These are phyloP conservation scores for Okapia johnstoni DNA, from an alignment of 2,113 vertebrate species.

Conservation along the genomic window DNA sequence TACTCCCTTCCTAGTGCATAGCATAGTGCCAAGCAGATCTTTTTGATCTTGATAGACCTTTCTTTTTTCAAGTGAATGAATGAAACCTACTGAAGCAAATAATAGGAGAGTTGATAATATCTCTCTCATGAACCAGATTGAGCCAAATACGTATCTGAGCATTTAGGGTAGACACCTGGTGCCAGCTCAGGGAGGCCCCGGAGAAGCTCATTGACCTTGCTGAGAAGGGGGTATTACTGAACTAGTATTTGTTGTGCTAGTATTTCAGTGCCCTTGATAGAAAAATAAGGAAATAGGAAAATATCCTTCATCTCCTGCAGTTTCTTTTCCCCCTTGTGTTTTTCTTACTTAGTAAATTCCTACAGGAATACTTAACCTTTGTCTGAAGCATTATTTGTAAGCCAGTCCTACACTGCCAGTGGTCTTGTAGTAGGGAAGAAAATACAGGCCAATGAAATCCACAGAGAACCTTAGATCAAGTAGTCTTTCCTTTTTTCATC, in stretches of 20 bases:
- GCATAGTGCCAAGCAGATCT: neutral
- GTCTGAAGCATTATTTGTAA: neutral
- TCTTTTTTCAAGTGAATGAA: neutral
- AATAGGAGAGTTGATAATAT: neutral
- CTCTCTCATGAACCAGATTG: neutral
- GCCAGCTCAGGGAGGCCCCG: neutral
- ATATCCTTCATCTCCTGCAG: neutral
- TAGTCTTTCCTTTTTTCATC: neutral
- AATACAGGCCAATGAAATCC: neutral
- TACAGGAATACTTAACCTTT: neutral
- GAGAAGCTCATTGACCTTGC: neutral
- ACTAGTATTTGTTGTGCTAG: neutral
- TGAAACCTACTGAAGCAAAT: conserved; percentile 5
- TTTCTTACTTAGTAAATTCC: neutral
- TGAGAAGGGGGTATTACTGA: neutral
- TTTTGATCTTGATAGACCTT: neutral
- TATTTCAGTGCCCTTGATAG: neutral
- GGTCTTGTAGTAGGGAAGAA: neutral
- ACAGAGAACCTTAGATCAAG: neutral
- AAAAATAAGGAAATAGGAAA: neutral
- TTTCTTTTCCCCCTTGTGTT: neutral
- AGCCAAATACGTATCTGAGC: neutral
- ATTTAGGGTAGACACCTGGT: neutral
- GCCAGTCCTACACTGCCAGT: neutral
- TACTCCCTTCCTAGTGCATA: neutral